Conservation (phyloP, 2,888 invertebrate species). For the Leucania comma region DNA sequence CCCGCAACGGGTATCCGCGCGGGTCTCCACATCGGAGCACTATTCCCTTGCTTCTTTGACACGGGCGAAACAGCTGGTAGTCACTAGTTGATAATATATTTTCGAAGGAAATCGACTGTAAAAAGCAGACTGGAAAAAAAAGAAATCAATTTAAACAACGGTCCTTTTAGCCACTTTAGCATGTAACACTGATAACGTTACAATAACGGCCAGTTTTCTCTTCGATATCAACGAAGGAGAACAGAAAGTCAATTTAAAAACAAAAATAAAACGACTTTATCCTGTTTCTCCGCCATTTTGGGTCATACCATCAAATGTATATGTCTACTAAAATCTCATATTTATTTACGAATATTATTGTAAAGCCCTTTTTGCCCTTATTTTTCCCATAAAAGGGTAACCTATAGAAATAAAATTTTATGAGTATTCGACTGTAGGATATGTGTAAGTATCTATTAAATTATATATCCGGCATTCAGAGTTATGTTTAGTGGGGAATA, state of each 20-base stretch:
- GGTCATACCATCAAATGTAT: constrained; percentile 34
- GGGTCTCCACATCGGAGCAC: too few species aligned
- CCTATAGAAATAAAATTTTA: constrained; percentile 62
- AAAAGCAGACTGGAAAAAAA: neutral
- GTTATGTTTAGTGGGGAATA: constrained; percentile 34
- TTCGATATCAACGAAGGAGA: neutral
- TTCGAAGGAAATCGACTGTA: neutral
- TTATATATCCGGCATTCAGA: constrained; percentile 47
- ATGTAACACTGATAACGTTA: neutral
- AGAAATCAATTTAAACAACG: neutral
- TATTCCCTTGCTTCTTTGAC: too few species aligned
- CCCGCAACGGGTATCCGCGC: too few species aligned
- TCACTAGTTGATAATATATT: too few species aligned
- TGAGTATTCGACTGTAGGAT: constrained; percentile 46
- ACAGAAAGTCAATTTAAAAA: constrained; percentile 8
- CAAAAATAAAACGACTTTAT: constrained; percentile 12
- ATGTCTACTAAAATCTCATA: constrained; percentile 52
- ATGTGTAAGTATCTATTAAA: constrained; percentile 60
- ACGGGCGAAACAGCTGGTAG: too few species aligned
- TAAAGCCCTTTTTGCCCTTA: constrained; percentile 54
- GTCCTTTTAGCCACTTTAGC: neutral
- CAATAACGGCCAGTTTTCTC: constrained; percentile 1
- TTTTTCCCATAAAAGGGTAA: constrained; percentile 58
- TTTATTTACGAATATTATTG: constrained; percentile 63
- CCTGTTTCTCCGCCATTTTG: constrained; percentile 20